A percentile compares a stretch with the other conserved stretches of the same genome.
Conservation (phyloP, 2,888 invertebrate species). For the Palloptera scutellata region DNA sequence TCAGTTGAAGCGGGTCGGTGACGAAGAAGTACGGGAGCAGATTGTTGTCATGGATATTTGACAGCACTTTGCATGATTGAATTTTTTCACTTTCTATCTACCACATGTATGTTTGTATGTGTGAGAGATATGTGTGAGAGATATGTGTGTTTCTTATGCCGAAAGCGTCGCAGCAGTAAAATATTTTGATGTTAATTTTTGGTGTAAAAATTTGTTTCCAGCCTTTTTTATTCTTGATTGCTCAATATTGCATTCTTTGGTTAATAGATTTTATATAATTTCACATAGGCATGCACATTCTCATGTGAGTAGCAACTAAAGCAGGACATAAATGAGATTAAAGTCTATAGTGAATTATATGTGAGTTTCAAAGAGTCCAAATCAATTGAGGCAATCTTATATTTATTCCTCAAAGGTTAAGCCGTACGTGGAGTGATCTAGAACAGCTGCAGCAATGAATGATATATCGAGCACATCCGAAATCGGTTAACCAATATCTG, state of each 20-base stretch:
- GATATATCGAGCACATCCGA: too few relatives aligned
- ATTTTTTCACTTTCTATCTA: slow-evolving; percentile 43
- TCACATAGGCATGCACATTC: too few relatives aligned
- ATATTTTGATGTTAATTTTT: slow-evolving; percentile 49
- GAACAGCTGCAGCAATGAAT: too few relatives aligned
- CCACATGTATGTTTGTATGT: slow-evolving; percentile 26
- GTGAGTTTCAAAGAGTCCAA: too few relatives aligned
- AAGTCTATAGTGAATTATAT: too few relatives aligned
- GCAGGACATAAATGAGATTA: too few relatives aligned
- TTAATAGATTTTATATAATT: neutral
- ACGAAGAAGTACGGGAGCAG: neutral
- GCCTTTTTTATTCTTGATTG: neutral
- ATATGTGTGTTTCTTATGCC: slow-evolving; percentile 47
- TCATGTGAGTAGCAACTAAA: too few relatives aligned
- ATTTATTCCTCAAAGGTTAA: too few relatives aligned
- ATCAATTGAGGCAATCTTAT: too few relatives aligned
- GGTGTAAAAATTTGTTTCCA: slow-evolving; percentile 28
- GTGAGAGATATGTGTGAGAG: neutral
- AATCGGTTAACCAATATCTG: too few relatives aligned
- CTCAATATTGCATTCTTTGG: neutral
- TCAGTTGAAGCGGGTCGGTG: slow-evolving; percentile 15
- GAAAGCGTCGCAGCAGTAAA: slow-evolving; percentile 54
- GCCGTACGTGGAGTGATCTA: too few relatives aligned
- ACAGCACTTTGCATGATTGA: slow-evolving; percentile 57
- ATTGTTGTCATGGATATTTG: slow-evolving; percentile 18